These are phyloP conservation scores for Xestia c-nigrum DNA, from an alignment of 2,888 invertebrate genomes.

Conservation along the genomic window DNA sequence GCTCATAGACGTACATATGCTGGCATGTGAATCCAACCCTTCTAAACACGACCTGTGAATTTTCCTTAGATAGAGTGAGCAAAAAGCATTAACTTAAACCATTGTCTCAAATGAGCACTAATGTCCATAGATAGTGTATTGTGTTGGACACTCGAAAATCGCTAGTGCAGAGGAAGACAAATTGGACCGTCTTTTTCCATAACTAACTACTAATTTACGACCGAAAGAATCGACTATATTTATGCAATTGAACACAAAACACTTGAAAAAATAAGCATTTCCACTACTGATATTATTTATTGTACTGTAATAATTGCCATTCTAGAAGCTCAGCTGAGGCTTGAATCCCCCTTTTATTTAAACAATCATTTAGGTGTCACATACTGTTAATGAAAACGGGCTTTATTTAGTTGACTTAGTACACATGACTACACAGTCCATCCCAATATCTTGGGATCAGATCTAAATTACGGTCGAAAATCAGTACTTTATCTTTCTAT, in stretches of 20 bases:
- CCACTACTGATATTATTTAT: not conserved
- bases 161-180: too few species aligned
- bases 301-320: not conserved
- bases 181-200: not conserved
- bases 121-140: too few species aligned
- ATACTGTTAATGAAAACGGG: not conserved
- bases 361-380: not conserved
- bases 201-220: not conserved
- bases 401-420: not conserved
- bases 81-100: too few species aligned
- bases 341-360: not conserved
- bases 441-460: slow-evolving; percentile 15
- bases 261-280: not conserved
- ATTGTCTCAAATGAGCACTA: too few species aligned
- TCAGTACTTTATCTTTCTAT: slow-evolving; percentile 43
- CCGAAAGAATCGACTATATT: not conserved
- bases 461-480: slow-evolving; percentile 37
- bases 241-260: not conserved
- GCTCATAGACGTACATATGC: too few species aligned
- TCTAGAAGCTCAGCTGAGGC: not conserved
- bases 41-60: too few species aligned
- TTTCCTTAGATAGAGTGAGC: too few species aligned
- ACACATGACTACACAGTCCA: not conserved
- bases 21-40: too few species aligned
- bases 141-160: too few species aligned